Conservation (phyloP, 2,797 vertebrate species). For the Heteromormyrus szaboi region DNA sequence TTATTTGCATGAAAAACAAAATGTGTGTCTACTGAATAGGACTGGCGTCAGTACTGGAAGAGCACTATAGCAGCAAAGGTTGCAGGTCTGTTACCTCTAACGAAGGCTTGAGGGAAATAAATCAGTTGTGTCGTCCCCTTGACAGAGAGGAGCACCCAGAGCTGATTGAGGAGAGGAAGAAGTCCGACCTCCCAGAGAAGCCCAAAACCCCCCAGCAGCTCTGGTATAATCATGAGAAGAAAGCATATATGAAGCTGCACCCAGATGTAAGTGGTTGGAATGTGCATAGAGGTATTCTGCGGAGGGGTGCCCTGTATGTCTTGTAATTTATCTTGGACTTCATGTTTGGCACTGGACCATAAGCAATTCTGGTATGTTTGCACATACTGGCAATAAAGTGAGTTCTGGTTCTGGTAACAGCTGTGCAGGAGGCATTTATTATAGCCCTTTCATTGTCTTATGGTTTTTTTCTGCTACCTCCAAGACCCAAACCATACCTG, state of each 20-base stretch:
- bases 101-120: not conserved
- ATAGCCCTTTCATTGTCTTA: not conserved
- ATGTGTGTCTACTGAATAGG: not conserved
- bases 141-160: constrained; percentile 66
- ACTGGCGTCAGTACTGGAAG: not conserved
- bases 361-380: not conserved
- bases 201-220: constrained; percentile 73
- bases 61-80: not conserved
- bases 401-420: not conserved
- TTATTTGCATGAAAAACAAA: not conserved
- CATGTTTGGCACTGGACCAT: not conserved
- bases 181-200: constrained; percentile 69
- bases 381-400: not conserved
- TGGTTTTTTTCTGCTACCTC: not conserved
- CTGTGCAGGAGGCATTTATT: not conserved
- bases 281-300: not conserved
- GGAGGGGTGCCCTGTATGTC: not conserved
- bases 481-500: not conserved
- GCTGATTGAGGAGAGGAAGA: constrained; percentile 67
- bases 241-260: constrained; percentile 68
- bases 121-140: not conserved
- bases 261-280: constrained; percentile 52
- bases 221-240: constrained; percentile 77
- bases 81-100: not conserved
- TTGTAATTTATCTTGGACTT: not conserved